These are phyloP conservation scores for Drosophila glabriapex DNA, from an alignment of 2,888 invertebrate species.

Conservation along the genomic window DNA sequence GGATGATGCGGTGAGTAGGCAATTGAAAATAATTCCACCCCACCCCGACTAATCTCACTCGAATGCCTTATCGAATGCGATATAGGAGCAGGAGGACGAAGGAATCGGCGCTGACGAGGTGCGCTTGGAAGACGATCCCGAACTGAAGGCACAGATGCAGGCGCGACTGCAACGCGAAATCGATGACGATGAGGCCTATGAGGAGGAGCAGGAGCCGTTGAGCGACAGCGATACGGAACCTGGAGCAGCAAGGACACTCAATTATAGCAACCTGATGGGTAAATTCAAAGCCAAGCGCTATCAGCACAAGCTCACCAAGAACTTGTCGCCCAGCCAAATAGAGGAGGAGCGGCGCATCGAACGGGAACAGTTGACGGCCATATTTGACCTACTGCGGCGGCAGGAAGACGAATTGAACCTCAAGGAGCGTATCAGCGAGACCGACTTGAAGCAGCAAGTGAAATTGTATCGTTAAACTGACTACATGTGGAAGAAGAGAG, in stretches of 20 bases:
- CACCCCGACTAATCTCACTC: not conserved
- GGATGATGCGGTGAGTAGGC: conserved; percentile 61
- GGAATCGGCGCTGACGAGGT: conserved; percentile 69
- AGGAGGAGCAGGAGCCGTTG: conserved; percentile 50
- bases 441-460: conserved; percentile 83
- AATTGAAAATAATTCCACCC: not conserved
- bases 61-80: not conserved
- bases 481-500: not conserved
- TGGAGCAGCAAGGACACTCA: conserved; percentile 5
- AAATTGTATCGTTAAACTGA: conserved; percentile 82
- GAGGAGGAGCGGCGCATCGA: conserved; percentile 83
- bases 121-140: conserved; percentile 53
- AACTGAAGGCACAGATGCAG: conserved; percentile 30
- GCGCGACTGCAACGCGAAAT: conserved; percentile 38
- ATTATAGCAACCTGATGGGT: conserved; percentile 62
- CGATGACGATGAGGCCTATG: conserved; percentile 63
- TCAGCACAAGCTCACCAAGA: conserved; percentile 69
- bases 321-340: conserved; percentile 73
- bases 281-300: conserved; percentile 74
- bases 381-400: conserved; percentile 85
- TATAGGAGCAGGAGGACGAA: conserved; percentile 66
- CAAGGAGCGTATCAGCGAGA: conserved; percentile 77
- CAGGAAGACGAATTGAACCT: conserved; percentile 86
- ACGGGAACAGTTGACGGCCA: conserved; percentile 85
- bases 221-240: conserved; percentile 56